Conservation (phyloP, 2,888 invertebrate genomes). For the Stratiomys singularior region DNA sequence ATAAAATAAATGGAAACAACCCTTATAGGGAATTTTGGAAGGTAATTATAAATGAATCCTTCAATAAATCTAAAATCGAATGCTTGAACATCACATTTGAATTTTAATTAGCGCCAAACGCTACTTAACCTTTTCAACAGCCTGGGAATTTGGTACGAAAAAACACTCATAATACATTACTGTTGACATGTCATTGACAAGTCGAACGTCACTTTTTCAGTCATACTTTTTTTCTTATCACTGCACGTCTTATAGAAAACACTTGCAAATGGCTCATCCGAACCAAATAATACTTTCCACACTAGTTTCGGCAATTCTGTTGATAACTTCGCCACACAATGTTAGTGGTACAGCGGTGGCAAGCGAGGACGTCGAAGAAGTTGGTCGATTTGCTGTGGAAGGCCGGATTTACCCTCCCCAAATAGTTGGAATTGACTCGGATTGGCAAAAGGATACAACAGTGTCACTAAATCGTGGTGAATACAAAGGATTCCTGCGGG, state of each 20-base stretch:
- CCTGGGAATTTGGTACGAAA: too few species aligned
- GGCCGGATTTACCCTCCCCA: slow-evolving; percentile 83
- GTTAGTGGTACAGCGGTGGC: background rate
- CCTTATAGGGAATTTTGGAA: too few species aligned
- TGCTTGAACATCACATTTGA: too few species aligned
- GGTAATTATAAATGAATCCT: too few species aligned
- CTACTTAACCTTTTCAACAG: too few species aligned
- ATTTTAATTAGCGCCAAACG: too few species aligned
- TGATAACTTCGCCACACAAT: background rate
- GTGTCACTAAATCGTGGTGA: slow-evolving; percentile 91
- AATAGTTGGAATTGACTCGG: slow-evolving; percentile 67
- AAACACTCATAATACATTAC: background rate
- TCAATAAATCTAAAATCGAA: too few species aligned
- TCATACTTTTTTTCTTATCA: slow-evolving; percentile 20
- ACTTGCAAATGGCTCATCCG: background rate
- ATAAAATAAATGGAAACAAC: too few species aligned
- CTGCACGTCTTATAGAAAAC: background rate
- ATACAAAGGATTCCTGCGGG: slow-evolving; percentile 86
- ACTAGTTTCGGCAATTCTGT: background rate
- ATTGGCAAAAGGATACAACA: slow-evolving; percentile 82
- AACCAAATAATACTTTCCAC: background rate
- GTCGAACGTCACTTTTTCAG: background rate
- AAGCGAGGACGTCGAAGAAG: slow-evolving; percentile 62
- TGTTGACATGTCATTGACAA: background rate
- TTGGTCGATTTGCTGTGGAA: slow-evolving; percentile 78